These are phyloP conservation scores for Temnothorax longispinosus DNA, from an alignment of 1,140 invertebrate species.

Conservation along the genomic window DNA sequence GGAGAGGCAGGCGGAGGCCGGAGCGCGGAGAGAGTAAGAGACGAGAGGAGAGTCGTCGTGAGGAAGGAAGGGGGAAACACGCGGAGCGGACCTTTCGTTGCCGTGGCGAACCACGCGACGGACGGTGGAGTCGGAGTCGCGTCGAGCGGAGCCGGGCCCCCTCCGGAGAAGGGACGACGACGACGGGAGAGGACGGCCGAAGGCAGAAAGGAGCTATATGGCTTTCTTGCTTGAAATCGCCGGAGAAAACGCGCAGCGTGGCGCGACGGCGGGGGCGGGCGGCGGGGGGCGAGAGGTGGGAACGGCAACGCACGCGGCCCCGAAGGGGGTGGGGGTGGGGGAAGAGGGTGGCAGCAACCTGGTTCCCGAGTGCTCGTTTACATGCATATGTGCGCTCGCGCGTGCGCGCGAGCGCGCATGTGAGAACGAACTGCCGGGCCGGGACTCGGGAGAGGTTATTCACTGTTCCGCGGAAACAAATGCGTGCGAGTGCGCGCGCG, in stretches of 20 bases:
- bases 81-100: conserved; percentile 49
- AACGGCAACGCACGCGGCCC: background rate
- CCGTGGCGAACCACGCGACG: conserved; percentile 59
- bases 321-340: background rate
- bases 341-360: background rate
- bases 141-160: conserved; percentile 17
- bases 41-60: conserved; percentile 26
- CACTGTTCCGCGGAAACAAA: conserved; percentile 71
- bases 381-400: too few species aligned
- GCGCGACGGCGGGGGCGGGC: background rate
- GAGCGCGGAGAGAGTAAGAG: too few species aligned
- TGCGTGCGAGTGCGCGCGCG: background rate
- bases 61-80: conserved; percentile 6
- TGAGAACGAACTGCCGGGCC: conserved; percentile 53
- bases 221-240: conserved; percentile 66
- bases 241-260: conserved; percentile 51
- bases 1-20: conserved; percentile 2
- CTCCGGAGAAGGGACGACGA: conserved; percentile 40
- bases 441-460: conserved; percentile 67
- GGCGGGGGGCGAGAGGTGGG: background rate
- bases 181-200: conserved; percentile 19
- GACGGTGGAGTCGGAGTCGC: conserved; percentile 39
- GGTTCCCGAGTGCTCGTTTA: background rate
- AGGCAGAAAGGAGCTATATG: conserved; percentile 52
- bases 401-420: conserved; percentile 11